These are phyloP conservation scores for Marasmarcha lunaedactyla DNA, from an alignment of 2,888 invertebrate genomes.

Conservation along the genomic window DNA sequence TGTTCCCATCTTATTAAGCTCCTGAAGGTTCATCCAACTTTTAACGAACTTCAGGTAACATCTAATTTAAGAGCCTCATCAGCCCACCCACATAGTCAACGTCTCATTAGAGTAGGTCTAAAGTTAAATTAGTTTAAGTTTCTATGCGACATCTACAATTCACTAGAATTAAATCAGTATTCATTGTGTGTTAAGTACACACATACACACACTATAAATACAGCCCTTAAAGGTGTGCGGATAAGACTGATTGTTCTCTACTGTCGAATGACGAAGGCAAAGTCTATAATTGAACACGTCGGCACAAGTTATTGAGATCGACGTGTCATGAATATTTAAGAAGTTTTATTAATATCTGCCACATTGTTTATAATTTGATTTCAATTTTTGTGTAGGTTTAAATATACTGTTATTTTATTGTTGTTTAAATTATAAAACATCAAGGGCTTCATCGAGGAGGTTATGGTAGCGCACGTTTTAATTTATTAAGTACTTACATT, in stretches of 20 bases:
- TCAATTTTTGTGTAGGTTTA: no score
- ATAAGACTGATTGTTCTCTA: background rate
- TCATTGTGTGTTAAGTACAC: background rate
- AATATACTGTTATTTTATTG: no score
- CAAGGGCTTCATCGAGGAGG: no score
- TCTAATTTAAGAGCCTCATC: background rate
- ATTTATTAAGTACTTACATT: no score
- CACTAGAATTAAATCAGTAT: background rate
- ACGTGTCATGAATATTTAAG: background rate
- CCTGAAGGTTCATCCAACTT: background rate
- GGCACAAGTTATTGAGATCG: background rate
- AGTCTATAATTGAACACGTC: background rate
- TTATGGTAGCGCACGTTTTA: no score
- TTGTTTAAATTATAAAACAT: no score
- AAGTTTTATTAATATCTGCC: no score
- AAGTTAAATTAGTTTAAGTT: conserved; percentile 16
- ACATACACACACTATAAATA: background rate
- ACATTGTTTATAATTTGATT: no score
- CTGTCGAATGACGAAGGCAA: background rate
- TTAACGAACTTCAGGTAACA: background rate
- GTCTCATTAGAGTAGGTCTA: conserved; percentile 14
- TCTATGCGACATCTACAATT: background rate
- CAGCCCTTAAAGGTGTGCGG: background rate
- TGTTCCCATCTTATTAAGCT: no score
- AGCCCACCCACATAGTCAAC: background rate